phyloP scores from a whole-genome alignment of 2,888 invertebrate species.

The Hemaris fuciformis region DNA sequence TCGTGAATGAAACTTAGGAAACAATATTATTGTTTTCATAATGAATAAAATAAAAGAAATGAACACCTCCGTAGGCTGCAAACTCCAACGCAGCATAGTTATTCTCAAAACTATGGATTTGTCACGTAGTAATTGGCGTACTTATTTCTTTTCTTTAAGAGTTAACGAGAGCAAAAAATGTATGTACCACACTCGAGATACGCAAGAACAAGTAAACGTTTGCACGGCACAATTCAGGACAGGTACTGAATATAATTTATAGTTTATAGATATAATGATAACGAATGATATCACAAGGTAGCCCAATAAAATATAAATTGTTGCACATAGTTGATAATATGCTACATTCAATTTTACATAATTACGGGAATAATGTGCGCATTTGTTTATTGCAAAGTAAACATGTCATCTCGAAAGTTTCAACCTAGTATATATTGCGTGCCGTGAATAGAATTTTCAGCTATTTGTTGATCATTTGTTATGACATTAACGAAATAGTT shows the following conservation, averaged over 20 bases:
- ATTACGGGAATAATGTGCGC: background rate
- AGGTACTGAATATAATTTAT: slow-evolving; percentile 65
- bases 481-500: background rate
- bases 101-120: background rate
- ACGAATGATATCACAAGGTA: slow-evolving; percentile 66
- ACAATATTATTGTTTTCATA: too few species aligned
- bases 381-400: background rate
- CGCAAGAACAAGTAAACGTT: slow-evolving; percentile 53
- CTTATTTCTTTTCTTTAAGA: slow-evolving; percentile 13
- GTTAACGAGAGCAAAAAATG: slow-evolving; percentile 17
- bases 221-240: slow-evolving; percentile 52
- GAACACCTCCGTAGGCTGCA: slow-evolving; percentile 55
- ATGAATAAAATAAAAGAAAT: background rate
- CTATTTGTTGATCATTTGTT: background rate
- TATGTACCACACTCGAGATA: slow-evolving; percentile 27
- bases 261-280: slow-evolving; percentile 73
- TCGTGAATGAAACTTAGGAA: background rate
- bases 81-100: slow-evolving; percentile 58
- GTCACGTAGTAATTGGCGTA: background rate
- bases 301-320: slow-evolving; percentile 48
- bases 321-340: background rate
- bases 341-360: background rate
- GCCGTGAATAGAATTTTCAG: background rate
- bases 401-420: background rate
- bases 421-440: background rate